A percentile compares a stretch with the other conserved stretches of the same genome.
phyloP scores from a whole-genome alignment of 2,113 vertebrate genomes.

The Sminthopsis crassicaudata region DNA sequence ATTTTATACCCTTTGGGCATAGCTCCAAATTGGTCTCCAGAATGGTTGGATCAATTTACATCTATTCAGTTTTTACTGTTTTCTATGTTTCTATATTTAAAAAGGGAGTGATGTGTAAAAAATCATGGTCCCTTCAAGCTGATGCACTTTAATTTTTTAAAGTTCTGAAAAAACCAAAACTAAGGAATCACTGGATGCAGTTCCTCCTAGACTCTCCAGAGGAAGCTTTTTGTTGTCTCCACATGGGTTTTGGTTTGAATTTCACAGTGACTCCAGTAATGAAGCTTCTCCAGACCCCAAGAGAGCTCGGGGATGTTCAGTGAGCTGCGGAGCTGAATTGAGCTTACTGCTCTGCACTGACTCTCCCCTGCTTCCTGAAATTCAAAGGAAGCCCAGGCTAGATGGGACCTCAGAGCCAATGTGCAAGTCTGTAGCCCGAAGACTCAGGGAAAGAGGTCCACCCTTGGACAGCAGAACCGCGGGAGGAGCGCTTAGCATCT shows the following conservation, averaged over 20 bases:
- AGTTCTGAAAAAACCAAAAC: constrained; percentile 47
- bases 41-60: no score
- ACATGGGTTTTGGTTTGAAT: constrained; percentile 36
- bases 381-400: not conserved
- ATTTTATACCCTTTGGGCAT: no score
- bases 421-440: not conserved
- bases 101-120: not conserved
- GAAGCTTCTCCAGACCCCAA: not conserved
- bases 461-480: not conserved
- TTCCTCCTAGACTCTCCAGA: constrained; percentile 14
- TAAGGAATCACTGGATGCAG: constrained; percentile 58
- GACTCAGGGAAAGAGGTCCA: not conserved
- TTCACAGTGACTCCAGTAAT: constrained; percentile 37
- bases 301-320: not conserved
- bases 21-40: no score
- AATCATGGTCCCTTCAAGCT: constrained; percentile 27
- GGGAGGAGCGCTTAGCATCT: not conserved
- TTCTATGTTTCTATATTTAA: not conserved
- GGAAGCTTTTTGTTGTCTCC: constrained; percentile 14
- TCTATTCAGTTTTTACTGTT: not conserved
- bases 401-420: not conserved
- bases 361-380: not conserved
- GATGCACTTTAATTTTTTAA: constrained; percentile 51
- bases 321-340: not conserved
- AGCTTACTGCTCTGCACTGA: not conserved